Evolutionary conservation across 2,888 invertebrate species (phyloP), one percentile per base, ranked within the genome.

Genomic region (Steinernema carpocapsae): DNA sequence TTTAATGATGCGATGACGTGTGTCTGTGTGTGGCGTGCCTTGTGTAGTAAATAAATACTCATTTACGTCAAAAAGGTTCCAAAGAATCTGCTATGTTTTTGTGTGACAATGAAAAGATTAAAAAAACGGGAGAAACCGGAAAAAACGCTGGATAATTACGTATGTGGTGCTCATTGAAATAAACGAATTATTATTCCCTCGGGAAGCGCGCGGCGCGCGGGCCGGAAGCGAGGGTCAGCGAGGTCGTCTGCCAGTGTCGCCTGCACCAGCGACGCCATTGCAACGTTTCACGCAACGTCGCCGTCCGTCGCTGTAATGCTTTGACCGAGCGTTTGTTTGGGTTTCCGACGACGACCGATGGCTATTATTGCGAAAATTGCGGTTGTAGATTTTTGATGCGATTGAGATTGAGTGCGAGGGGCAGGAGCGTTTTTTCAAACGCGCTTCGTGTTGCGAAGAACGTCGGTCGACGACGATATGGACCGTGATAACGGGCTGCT

Each of bases 301-400:
- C 14, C 14, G 48, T n/a, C 48, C 14, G 64, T 24, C 37, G 24
- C 29, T 64, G 64, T 64, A 64, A 64, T 64, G 64, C 64, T 64
- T 64, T 64, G 64, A 64, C 64, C 64, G 64, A 17, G 56, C 56
- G 26, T 12, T 64, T 64, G 64, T 64, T 64, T 64, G 64, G 64
- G 64, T 64, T 64, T 64, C 19, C 29, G 17, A n/a, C n/a, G n/a
- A n/a, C n/a, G n/a, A 17, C 64, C 37, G 37, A 22, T 19, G 64
- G 64, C 64, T 22, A 64, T 64, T 64, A 64, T 29, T 37, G 64
- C 32, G 6, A 17, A 56, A 24, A 19, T 56, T 24, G 26, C 12
- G 64, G 26, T 64, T 17, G 64, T 64, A 64, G 64, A 64, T 14
- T 52, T 48, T 22, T 3, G 37, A 48, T 3, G 19, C 48, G 48